Conservation (phyloP, 2,113 vertebrate species). For the Galeopterus variegatus region DNA sequence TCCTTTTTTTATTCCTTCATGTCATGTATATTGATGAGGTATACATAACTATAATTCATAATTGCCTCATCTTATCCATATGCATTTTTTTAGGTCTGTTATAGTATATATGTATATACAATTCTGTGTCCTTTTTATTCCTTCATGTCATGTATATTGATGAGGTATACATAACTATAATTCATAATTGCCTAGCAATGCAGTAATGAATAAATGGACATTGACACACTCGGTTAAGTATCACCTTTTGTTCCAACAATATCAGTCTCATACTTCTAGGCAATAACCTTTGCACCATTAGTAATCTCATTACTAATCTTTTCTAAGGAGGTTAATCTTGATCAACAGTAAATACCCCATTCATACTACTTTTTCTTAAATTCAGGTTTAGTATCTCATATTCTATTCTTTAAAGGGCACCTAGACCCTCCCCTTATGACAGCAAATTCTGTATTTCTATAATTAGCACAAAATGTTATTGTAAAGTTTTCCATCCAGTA, state of each 20-base stretch:
- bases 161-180: not conserved
- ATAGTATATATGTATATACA: constrained; percentile 18
- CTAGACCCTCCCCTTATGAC: not conserved
- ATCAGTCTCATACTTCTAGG: constrained; percentile 27
- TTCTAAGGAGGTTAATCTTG: constrained; percentile 63
- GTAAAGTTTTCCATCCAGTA: constrained; percentile 13
- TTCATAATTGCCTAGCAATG: constrained; percentile 24
- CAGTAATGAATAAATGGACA: not conserved
- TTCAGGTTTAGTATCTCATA: constrained; percentile 60
- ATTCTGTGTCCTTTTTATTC: not conserved
- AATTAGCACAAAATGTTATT: constrained; percentile 45
- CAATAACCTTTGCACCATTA: constrained; percentile 2
- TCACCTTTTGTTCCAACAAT: constrained; percentile 3
- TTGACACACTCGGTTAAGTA: not conserved
- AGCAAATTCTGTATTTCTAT: constrained; percentile 41
- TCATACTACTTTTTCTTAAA: constrained; percentile 56
- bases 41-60: constrained; percentile 31
- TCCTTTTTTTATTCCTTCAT: constrained; percentile 42
- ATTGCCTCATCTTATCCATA: constrained; percentile 50
- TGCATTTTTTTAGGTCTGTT: constrained; percentile 3
- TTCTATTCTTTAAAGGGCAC: constrained; percentile 49
- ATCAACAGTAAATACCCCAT: constrained; percentile 57
- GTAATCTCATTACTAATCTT: constrained; percentile 52
- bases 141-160: not conserved
- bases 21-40: not conserved